Evolutionary conservation across 2,797 vertebrate species (phyloP), one percentile per base, ranked within the genome.

Genomic region (Arnoldichthys spilopterus): DNA sequence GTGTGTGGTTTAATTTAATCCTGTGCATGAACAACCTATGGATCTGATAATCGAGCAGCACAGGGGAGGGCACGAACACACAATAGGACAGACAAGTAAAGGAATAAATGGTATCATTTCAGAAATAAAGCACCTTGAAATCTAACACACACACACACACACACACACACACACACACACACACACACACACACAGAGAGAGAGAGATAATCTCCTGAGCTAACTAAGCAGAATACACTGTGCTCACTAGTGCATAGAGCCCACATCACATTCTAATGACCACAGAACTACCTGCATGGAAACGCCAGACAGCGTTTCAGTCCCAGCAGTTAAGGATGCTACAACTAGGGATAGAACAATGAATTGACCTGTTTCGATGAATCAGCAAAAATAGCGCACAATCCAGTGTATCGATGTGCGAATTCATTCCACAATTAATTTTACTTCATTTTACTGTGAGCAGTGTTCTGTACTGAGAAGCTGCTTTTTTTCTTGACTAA

Each of bases 171-270:
- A 28, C 71, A 61, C 18, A 22, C 9, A 40, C 6, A 0, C 47
- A 12, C 61, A 28, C 71, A 61, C 18, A 22, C 32, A 66, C 47
- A 47, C 68, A 78, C 11, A 47, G 16, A 49, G 28, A 30, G 26
- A 69, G 54, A 24, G 43, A 51, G 72, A 69, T 82, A 82, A 82
- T 74, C 69, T 76, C 77, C 69, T 82, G 37, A 63, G 16, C 59
- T 62, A 84, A 63, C 56, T 79, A 77, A 67, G 59, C 16, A 13
- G 40, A 71, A 47, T 59, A 82, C 56, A 77, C 54, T 69, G 56
- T 34, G 8, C 64, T 61, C 63, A 53, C 9, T 11, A 56, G 63
- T 47, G 63, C 43, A 67, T 22, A 61, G n/a, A 74, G 45, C 32
- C 37, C 47, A 74, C 63, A 51, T 28, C 54, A 68, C 51, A 59